Percentiles rank a stretch among this genome's conserved stretches.
These are phyloP conservation scores for Pogoniulus pusillus DNA, from an alignment of 2,797 vertebrate species.

Conservation along the genomic window DNA sequence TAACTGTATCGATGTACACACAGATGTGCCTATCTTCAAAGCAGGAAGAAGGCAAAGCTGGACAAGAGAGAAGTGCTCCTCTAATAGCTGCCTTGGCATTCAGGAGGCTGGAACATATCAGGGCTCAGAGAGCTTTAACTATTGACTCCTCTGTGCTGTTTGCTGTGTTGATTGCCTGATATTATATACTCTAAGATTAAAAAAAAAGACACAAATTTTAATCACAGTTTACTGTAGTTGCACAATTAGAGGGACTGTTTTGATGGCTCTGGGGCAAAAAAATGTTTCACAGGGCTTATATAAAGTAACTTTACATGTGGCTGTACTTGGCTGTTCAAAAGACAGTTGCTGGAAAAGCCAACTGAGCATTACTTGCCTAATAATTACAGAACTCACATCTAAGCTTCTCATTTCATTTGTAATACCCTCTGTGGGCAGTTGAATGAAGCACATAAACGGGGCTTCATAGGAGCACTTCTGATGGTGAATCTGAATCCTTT, in stretches of 20 bases:
- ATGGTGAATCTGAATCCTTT: neutral
- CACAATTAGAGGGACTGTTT: neutral
- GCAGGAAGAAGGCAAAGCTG: neutral
- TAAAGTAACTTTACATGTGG: neutral
- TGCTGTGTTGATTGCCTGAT: neutral
- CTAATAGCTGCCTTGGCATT: neutral
- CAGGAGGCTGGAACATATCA: neutral
- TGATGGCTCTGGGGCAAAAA: neutral
- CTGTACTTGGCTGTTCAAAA: neutral
- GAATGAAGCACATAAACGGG: neutral
- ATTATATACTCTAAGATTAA: neutral
- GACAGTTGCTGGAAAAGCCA: conserved; percentile 23
- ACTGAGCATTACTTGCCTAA: neutral
- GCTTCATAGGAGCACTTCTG: neutral
- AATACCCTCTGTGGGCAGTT: accelerated
- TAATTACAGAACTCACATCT: neutral
- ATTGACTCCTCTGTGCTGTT: neutral
- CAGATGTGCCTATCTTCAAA: neutral
- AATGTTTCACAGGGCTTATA: neutral
- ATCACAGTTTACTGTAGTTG: neutral
- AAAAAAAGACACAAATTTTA: neutral
- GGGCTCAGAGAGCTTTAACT: neutral
- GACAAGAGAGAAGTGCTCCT: neutral
- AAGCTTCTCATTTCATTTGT: neutral
- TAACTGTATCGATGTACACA: neutral